Evolutionary conservation across 2,888 invertebrate species (phyloP).

Genomic region (Salpingus planirostris): DNA sequence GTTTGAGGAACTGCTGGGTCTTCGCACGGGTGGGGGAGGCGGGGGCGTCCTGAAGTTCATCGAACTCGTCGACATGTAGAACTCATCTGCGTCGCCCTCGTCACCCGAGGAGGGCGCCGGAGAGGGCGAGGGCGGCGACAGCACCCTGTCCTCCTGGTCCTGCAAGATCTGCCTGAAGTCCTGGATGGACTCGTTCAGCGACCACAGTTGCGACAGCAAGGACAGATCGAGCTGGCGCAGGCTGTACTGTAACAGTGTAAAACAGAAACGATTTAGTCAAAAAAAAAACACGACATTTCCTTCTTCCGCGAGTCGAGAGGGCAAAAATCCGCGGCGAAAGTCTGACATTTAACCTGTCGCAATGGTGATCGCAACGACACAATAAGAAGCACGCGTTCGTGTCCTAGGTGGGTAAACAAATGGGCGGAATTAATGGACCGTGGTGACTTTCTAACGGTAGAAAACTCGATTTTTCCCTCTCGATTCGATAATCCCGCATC

Average conservation of each 20-base stretch:
- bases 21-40: slow-evolving; percentile 36
- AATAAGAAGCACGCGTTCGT: too few relatives aligned
- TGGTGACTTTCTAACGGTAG: too few relatives aligned
- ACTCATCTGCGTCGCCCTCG: slow-evolving; percentile 35
- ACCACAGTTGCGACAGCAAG: slow-evolving; percentile 83
- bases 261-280: too few relatives aligned
- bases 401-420: too few relatives aligned
- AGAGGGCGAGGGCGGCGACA: slow-evolving; percentile 48
- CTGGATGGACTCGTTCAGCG: slow-evolving; percentile 85
- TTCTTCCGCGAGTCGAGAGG: slow-evolving; percentile 1
- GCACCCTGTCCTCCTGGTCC: slow-evolving; percentile 41
- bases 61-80: slow-evolving; percentile 31
- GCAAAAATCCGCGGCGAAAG: slow-evolving; percentile 1
- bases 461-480: too few relatives aligned
- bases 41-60: slow-evolving; percentile 38
- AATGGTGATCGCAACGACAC: too few relatives aligned
- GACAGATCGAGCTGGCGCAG: slow-evolving; percentile 83
- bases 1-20: slow-evolving; percentile 25
- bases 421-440: too few relatives aligned
- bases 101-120: slow-evolving; percentile 47
- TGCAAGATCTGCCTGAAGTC: slow-evolving; percentile 69
- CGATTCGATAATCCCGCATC: too few relatives aligned
- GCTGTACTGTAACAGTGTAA: slow-evolving; percentile 64
- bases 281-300: slow-evolving; percentile 2
- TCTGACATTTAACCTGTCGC: slow-evolving; percentile 3